Base-by-base conservation (phyloP, 2,888 invertebrate species). In the Pseudococcus longispinus region DNA sequence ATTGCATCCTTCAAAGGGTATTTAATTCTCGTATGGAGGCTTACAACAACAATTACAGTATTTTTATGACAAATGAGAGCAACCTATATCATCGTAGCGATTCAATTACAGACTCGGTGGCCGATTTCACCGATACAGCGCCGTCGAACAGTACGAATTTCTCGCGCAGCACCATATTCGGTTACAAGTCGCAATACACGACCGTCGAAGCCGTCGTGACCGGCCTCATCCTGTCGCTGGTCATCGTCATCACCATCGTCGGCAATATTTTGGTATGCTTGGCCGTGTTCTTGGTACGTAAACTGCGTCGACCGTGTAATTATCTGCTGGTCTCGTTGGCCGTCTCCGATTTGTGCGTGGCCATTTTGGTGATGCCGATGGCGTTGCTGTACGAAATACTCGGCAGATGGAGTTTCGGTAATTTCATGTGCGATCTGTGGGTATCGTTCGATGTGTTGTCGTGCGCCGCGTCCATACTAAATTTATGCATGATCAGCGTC, bases 381-480 rank as follows among this genome's bases (percentile, higher is more conserved):
- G 98, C 98, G 5, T 94, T 98, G 90, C 94, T 97, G 51, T 97
- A 97, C 91, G 98, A 98, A 91, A 94, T 98, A 88, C 93, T 96
- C 89, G 97, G 97, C 88, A 94, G 94, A 89, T 99, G 99, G 99
- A 95, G 95, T 89, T 98, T 99, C 90, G 98, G 98, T 84, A 94
- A 95, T 32, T 93, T 95, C 88, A 94, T 97, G 90, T 98, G 98
- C 91, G 97, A 98, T 90, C 93, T 98, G 88, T 99, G 98, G 98
- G 97, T 88, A 23, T 96, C 97, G 87, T 97, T 98, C 90, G 99
- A 99, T 91, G 97, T 99, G 51, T 93, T 98, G 89, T 98, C 98
- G 89, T 98, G 98, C 90, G 97, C 99, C 26, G 98, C 99, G n/a
- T 98, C 98, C 89, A 99, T 99, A 89, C 93, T 99, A 84, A 99